Percentiles rank a stretch among this genome's conserved stretches.
Conservation (phyloP, 2,797 vertebrate species). For the Propithecus perrieri region DNA sequence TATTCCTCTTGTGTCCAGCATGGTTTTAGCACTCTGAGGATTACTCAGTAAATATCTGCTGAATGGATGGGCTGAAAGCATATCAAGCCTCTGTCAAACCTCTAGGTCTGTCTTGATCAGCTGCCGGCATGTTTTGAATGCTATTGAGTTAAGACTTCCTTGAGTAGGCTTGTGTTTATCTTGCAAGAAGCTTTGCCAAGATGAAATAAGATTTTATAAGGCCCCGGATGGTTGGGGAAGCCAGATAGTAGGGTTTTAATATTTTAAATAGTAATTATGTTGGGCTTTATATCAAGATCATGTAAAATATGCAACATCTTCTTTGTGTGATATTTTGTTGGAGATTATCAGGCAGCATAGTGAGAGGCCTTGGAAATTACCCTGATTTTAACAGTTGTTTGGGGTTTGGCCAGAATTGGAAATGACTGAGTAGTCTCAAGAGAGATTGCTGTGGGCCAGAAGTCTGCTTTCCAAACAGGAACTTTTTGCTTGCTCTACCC, state of each 20-base stretch:
- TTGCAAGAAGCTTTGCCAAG: conserved; percentile 57
- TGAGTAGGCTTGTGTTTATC: conserved; percentile 67
- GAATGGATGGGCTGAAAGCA: not conserved
- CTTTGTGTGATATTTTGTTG: conserved; percentile 23
- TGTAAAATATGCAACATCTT: conserved; percentile 25
- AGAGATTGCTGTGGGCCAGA: not conserved
- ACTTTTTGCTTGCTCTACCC: not conserved
- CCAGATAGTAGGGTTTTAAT: conserved; percentile 12
- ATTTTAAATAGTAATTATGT: conserved; percentile 54
- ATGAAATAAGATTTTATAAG: conserved; percentile 65
- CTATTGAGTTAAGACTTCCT: conserved; percentile 64
- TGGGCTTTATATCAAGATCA: conserved; percentile 30
- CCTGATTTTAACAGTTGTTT: not conserved
- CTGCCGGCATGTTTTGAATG: conserved; percentile 34
- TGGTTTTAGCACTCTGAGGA: not conserved
- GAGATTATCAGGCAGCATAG: not conserved
- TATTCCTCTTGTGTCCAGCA: not conserved
- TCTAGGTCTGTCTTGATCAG: not conserved
- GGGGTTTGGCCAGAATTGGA: not conserved
- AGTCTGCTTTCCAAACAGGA: not conserved
- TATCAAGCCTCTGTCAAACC: not conserved
- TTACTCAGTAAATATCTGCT: not conserved
- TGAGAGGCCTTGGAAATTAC: conserved; percentile 3
- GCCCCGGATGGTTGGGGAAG: conserved; percentile 12
- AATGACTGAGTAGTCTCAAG: not conserved